A percentile compares a stretch with the other conserved stretches of the same genome.
Conservation (phyloP, 2,888 invertebrate genomes). For the Salticus scenicus region DNA sequence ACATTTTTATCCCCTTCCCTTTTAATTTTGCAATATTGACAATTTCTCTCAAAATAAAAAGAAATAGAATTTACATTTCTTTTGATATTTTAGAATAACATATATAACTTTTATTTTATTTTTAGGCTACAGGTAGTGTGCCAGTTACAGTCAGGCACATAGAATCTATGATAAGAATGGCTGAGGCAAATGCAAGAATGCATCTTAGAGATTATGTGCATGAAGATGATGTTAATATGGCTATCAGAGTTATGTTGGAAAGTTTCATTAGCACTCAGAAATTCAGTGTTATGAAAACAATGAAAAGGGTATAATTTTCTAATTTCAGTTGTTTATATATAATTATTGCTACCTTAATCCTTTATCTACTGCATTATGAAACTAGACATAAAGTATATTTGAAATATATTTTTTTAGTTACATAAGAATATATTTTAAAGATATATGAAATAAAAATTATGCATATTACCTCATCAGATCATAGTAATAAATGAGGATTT, state of each 20-base stretch:
- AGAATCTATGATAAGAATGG: conserved; percentile 97
- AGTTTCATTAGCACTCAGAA: conserved; percentile 99
- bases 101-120: no score
- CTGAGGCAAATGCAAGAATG: conserved; percentile 97
- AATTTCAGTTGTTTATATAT: neutral
- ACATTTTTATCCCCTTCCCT: no score
- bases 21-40: no score
- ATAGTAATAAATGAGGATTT: no score
- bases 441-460: no score
- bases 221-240: conserved; percentile 97
- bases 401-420: no score
- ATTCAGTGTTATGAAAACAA: conserved; percentile 96
- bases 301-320: conserved; percentile 88
- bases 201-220: conserved; percentile 91
- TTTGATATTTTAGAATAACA: no score
- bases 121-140: conserved; percentile 91
- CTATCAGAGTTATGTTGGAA: conserved; percentile 96
- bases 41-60: no score
- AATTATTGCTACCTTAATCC: no score
- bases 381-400: neutral
- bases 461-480: no score
- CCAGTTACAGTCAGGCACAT: conserved; percentile 99
- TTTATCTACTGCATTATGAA: neutral
- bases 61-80: no score
- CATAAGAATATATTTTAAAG: no score